Conservation (phyloP, 2,797 vertebrate species). For the Onychomys arenicola region DNA sequence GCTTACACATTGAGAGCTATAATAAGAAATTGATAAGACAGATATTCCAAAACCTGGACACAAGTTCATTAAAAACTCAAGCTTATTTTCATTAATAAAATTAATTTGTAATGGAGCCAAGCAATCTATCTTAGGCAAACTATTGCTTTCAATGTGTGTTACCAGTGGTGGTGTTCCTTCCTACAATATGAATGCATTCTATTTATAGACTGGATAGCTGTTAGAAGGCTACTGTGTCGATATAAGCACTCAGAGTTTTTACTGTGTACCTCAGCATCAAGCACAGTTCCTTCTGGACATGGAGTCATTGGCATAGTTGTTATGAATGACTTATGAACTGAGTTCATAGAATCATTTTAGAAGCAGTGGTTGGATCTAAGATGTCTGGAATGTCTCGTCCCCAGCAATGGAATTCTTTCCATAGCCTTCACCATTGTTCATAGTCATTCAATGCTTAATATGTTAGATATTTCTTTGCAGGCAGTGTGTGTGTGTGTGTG, state of each 20-base stretch:
- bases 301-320: not conserved
- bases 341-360: not conserved
- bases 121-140: not conserved
- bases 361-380: not conserved
- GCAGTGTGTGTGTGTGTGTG: not conserved
- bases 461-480: conserved; percentile 14
- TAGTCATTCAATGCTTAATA: not conserved
- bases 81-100: conserved; percentile 29
- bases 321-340: not conserved
- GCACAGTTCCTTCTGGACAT: not conserved
- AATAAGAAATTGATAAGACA: not conserved
- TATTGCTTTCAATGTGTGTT: not conserved
- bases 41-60: not conserved
- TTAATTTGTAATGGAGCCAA: not conserved
- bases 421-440: not conserved
- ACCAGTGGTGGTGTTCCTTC: not conserved
- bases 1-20: not conserved
- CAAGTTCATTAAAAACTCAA: conserved; percentile 22
- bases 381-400: not conserved
- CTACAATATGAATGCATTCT: not conserved
- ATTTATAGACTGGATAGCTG: not conserved
- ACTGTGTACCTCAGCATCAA: not conserved
- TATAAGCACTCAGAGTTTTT: not conserved
- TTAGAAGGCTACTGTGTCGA: not conserved
- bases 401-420: not conserved